Conservation (phyloP, 1,140 invertebrate genomes). For the Helicorthomorpha holstii region DNA sequence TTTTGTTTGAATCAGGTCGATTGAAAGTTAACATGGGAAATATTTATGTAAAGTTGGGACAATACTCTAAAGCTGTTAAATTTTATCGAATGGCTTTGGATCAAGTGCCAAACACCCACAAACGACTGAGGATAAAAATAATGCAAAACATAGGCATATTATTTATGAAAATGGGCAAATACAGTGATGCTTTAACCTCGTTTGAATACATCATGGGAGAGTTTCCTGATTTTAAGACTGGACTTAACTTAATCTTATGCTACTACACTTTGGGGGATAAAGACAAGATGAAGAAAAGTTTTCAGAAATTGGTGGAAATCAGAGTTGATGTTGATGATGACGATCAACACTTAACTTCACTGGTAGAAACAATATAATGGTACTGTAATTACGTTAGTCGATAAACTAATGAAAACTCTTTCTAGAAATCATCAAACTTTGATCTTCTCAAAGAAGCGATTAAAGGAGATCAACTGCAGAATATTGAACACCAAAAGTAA, state of each 20-base stretch:
- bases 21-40: slow-evolving; percentile 97
- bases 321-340: slow-evolving; percentile 67
- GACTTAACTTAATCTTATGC: slow-evolving; percentile 80
- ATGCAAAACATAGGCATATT: slow-evolving; percentile 97
- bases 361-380: slow-evolving; percentile 19
- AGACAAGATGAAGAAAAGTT: slow-evolving; percentile 85
- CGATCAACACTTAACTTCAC: slow-evolving; percentile 44
- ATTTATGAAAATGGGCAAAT: slow-evolving; percentile 89
- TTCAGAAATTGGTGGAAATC: slow-evolving; percentile 75
- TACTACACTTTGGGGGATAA: slow-evolving; percentile 83
- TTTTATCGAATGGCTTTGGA: slow-evolving; percentile 94
- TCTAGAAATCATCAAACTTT: slow-evolving; percentile 47
- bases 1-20: slow-evolving; percentile 35
- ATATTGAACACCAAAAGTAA: slow-evolving; percentile 50
- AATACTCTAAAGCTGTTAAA: slow-evolving; percentile 90
- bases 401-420: neutral
- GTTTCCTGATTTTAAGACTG: slow-evolving; percentile 67
- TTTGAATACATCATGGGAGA: slow-evolving; percentile 98
- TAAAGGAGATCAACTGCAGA: slow-evolving; percentile 56
- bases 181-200: slow-evolving; percentile 82
- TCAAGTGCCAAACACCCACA: slow-evolving; percentile 80
- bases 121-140: slow-evolving; percentile 84
- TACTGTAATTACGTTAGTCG: slow-evolving; percentile 8
- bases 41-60: slow-evolving; percentile 87
- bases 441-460: slow-evolving; percentile 58